Evolutionary conservation across 2,888 invertebrate genomes (phyloP), one percentile per base, ranked within the genome.

Genomic region (Brachyptera risi): DNA sequence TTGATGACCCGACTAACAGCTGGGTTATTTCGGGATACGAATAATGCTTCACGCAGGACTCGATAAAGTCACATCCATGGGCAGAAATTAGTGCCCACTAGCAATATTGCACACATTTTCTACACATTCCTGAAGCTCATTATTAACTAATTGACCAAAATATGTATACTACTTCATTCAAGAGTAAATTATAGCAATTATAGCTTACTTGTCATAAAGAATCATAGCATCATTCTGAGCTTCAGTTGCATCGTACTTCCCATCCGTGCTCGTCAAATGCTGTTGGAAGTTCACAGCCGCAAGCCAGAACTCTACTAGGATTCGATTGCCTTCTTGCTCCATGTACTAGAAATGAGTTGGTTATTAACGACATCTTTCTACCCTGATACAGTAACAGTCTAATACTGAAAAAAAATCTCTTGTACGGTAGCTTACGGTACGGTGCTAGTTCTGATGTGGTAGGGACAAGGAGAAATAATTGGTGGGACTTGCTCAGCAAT

Each of bases 181-280:
- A 59, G n/a, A 35, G n/a, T n/a, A n/a, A n/a, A n/a, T n/a, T n/a
- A n/a, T 11, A 31, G 35, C 35, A 7, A 21, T 42, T 15, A 21
- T 11, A 59, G 67, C 72, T 71, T 73, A 86, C 83, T 94, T 95
- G 70, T 97, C 95, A 77, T 97, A 98, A 56, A 98, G 84, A 68
- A 96, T 86, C 79, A 97, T 91, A 64, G 97, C 96, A 82, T 97
- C 97, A 60, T 84, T 84, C 78, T 94, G 92, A 42, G 90, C 90
- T 72, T 90, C 86, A n/a, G 82, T 78, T 37, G 83, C 78, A 72
- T 87, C 85, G 64, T 80, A 76, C 63, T 78, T 75, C 56, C 79
- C 79, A 64, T 78, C 79, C 69, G 81, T 83, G 23, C 79, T 76
- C 54, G 75, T 70, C 65, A 88, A 75, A 73, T 90, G 88, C 69